Evolutionary conservation across 2,113 vertebrate genomes (phyloP), one percentile per base, ranked within the genome.

Genomic region (Hydrolagus affinis): DNA sequence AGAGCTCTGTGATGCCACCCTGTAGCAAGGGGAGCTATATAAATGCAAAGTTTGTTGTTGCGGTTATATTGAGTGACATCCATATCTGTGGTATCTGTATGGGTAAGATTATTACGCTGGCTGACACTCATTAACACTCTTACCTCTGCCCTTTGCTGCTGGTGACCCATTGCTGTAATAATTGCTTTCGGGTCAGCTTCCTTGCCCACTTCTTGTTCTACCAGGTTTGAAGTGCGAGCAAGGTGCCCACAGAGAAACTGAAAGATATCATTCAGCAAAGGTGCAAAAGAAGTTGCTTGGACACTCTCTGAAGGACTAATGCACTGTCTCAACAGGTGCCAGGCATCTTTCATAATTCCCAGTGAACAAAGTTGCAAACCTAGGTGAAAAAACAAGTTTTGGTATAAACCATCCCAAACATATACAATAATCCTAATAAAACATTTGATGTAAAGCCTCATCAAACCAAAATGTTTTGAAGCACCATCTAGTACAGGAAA

Each of bases 131-230:
- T 60, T 17, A 30, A 25, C 12, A 60, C 15, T 56, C 60, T 12
- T 88, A 94, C 94, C 94, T 94, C 93, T 0, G 93, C 92, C 74
- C 94, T 90, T 85, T 93, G 91, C 85, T 94, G 94, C 87, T 95
- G 94, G 85, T 94, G 93, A 23, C 89, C 85, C 86, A 95, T 93
- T 56, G 94, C 93, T 86, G 90, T 89, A 3, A 90, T 88, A 85
- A 95, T 92, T 85, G 91, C 91, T 85, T 90, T 93, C 0, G 93
- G 93, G 87, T 95, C 92, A 7, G 91, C 92, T 85, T 90, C 90
- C 23, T 76, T 66, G 14, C 86, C 90, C 8, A 56, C 88, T 71
- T 91, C 91, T 86, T 86, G 89, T n/a, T 89, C 88, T 2, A 87
- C 78, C 68, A 91, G 85, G 1, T 88, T 75, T 0, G 89, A 87